Percentiles rank a stretch among this genome's conserved stretches.
Conservation (phyloP, 2,113 vertebrate genomes). For the Atractosteus spatula region DNA sequence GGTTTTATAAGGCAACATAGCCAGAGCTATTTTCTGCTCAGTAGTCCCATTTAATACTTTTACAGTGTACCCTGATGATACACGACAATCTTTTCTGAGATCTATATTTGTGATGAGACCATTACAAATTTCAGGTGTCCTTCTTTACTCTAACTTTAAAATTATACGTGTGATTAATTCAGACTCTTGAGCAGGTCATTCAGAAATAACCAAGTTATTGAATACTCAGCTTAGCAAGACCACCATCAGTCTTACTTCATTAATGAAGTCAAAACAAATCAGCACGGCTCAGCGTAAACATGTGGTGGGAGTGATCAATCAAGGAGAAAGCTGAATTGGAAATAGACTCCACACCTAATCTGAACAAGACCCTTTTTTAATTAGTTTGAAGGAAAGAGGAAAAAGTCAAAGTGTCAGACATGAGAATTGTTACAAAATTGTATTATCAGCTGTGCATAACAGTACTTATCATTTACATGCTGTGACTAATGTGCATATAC, state of each 20-base stretch:
- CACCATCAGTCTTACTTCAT: constrained; percentile 37
- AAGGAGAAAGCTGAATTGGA: constrained; percentile 16
- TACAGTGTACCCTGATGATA: not conserved
- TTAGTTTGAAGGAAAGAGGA: not conserved
- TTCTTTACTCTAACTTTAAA: not conserved
- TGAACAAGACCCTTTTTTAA: not conserved
- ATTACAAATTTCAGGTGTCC: constrained; percentile 3
- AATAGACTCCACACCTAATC: constrained; percentile 26
- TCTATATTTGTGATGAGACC: constrained; percentile 1
- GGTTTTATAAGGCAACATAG: too few relatives aligned
- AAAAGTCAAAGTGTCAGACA: not conserved
- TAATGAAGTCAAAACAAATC: constrained; percentile 38
- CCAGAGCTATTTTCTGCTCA: too few relatives aligned
- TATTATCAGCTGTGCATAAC: not conserved
- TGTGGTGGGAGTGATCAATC: constrained; percentile 30
- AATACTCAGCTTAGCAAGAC: constrained; percentile 7
- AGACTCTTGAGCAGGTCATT: not conserved
- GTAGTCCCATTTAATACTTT: not conserved
- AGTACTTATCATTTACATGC: too few relatives aligned
- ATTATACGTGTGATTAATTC: constrained; percentile 6
- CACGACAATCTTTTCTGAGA: not conserved
- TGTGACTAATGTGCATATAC: too few relatives aligned
- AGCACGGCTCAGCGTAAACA: constrained; percentile 25
- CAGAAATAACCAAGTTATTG: constrained; percentile 4
- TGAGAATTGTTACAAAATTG: not conserved